Percentiles rank a stretch among this genome's conserved stretches.
These are phyloP conservation scores for Podocnemis expansa DNA, from an alignment of 2,113 vertebrate species.

Conservation along the genomic window DNA sequence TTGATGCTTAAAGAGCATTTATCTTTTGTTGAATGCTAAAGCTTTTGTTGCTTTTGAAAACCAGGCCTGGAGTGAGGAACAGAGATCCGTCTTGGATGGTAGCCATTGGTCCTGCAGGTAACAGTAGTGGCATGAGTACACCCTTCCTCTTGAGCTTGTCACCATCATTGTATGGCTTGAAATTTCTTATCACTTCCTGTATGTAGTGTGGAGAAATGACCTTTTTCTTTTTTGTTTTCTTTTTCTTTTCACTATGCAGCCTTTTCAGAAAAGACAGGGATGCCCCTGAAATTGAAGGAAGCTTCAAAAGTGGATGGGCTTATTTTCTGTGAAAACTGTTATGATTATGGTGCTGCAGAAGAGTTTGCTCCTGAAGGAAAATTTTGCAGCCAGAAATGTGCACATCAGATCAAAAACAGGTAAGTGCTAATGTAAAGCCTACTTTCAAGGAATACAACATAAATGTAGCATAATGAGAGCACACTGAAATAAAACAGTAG, in stretches of 20 bases:
- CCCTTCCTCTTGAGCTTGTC: not conserved
- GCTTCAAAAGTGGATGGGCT: constrained; percentile 77
- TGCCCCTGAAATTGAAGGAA: constrained; percentile 79
- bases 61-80: not conserved
- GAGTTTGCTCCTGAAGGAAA: constrained; percentile 83
- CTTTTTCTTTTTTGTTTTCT: too few relatives aligned
- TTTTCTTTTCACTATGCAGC: constrained; percentile 69
- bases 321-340: constrained; percentile 85
- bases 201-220: constrained; percentile 15
- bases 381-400: constrained; percentile 85
- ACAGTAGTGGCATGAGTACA: not conserved
- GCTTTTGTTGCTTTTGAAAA: not conserved
- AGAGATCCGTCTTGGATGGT: not conserved
- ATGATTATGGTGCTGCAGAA: constrained; percentile 79
- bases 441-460: not conserved
- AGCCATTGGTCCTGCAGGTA: not conserved
- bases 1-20: not conserved
- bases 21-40: not conserved
- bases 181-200: not conserved
- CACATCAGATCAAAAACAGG: constrained; percentile 82
- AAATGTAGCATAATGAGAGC: not conserved
- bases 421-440: constrained; percentile 72
- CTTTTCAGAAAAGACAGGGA: constrained; percentile 80
- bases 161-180: not conserved
- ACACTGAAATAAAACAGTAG: not conserved